Evolutionary conservation across 2,113 vertebrate genomes (phyloP), one percentile per base, ranked within the genome.

Genomic region (Pipra filicauda): DNA sequence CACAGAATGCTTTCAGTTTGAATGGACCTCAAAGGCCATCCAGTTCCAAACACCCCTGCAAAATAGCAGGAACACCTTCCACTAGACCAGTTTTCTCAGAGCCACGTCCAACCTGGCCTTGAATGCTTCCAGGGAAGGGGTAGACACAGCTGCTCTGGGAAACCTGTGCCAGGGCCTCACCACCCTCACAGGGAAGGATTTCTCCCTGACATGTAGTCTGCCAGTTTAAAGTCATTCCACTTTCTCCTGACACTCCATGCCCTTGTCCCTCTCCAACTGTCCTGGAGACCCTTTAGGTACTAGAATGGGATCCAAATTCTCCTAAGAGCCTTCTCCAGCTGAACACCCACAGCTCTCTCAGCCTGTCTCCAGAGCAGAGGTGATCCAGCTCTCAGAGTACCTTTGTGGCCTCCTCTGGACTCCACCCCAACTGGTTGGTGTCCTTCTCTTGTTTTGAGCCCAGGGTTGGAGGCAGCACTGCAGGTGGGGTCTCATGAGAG

Each of bases 31-130:
- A 15, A 57, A 33, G 4, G 17, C 13, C 14, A 27, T 33, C 16
- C 21, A 1, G 7, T 26, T 9, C 13, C 10, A 1, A n/a, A 6
- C n/a, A 12, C 13, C 7, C 23, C 15, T 52, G 27, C 9, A 52
- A 52, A 15, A 11, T 49, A 20, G 24, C 49, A 52, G 15, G 27
- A 27, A 52, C 51, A 28, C 51, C 27, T 52, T 52, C 24, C 51
- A 52, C 51, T 52, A 28, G 51, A 28, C 8, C 51, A 52, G 51
- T 15, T 27, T 52, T 15, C 27, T 28, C 27, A 52, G 4, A 28
- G 51, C 26, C 27, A 28, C 26, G 8, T 52, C 51, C 27, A 27
- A 27, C 26, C 8, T 27, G 49, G 8, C 49, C 26, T 15, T 51
- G 24, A 51, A 8, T 14, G 15, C 14, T 51, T 51, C 24, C 49